These are phyloP conservation scores for Ditylenchus weischeri DNA, from an alignment of 2,888 invertebrate species.

Conservation along the genomic window DNA sequence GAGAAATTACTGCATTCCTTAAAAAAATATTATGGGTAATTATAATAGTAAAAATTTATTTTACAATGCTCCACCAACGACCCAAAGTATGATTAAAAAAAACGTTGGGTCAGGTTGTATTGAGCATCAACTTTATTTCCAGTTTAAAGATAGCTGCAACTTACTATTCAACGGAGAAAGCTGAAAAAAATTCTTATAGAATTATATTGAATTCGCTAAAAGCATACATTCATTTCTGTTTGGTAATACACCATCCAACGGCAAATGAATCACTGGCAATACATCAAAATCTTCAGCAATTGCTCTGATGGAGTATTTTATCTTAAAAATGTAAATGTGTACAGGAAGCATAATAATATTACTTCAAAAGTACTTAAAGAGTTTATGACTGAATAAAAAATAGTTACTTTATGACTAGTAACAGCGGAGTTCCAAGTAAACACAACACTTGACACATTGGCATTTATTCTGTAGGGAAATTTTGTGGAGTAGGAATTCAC, in stretches of 20 bases:
- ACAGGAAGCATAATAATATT: too few relatives aligned
- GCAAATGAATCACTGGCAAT: constrained; percentile 50
- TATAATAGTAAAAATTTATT: too few relatives aligned
- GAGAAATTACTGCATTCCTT: too few relatives aligned
- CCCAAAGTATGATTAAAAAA: too few relatives aligned
- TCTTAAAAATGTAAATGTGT: constrained; percentile 17
- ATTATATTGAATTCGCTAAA: neutral
- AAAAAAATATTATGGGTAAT: too few relatives aligned
- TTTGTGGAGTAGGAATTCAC: constrained; percentile 52
- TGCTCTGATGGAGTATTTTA: constrained; percentile 43
- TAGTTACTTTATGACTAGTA: neutral
- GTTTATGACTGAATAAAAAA: neutral
- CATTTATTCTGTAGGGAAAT: constrained; percentile 50
- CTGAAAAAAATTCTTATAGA: constrained; percentile 32
- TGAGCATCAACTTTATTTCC: too few relatives aligned
- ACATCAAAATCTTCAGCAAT: constrained; percentile 54
- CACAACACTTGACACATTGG: constrained; percentile 46
- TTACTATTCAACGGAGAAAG: constrained; percentile 52
- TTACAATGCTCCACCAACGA: too few relatives aligned
- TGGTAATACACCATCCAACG: constrained; percentile 48
- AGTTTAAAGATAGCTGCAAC: neutral
- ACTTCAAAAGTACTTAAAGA: neutral
- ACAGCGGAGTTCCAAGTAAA: constrained; percentile 49
- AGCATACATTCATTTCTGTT: neutral
- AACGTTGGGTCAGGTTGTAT: too few relatives aligned